Evolutionary conservation across 2,113 vertebrate genomes (phyloP), one percentile per base, ranked within the genome.

Genomic region (Gadus chalcogrammus): DNA sequence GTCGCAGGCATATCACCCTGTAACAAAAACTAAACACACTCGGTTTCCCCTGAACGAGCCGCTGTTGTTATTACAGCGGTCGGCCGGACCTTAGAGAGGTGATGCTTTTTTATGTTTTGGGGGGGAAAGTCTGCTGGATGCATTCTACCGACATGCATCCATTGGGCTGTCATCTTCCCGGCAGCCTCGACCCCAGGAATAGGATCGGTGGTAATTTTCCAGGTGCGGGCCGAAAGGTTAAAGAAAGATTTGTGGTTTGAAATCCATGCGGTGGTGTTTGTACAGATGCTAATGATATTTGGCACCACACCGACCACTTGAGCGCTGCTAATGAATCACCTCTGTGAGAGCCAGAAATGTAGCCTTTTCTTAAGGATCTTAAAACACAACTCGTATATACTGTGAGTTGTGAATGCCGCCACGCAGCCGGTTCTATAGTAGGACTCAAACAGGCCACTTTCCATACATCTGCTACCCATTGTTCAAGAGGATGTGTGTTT

Each of bases 391-490:
- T 84, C 78, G 73, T 84, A 87, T 88, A 88, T 84, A 87, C 42
- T 81, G 83, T 80, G 79, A 81, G 83, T 58, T 48, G 42, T 9
- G 42, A 48, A 48, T 13, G 42, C 42, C 42, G 42, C 42, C 2
- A 48, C 9, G 83, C 86, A 66, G 73, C 70, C 70, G 73, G 84
- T 79, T 83, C 82, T 82, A 78, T 79, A 78, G 83, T 70, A n/a
- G 82, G 83, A 42, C 42, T 48, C 9, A 81, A 88, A 85, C 82
- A 81, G 88, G 89, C 82, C 79, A 84, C 71, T 74, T 78, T 76
- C 11, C 73, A 80, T 79, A 76, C 87, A 90, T 89, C 86, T 90
- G 90, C 84, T 87, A 88, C 87, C 85, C 83, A 90, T 89, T 89
- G 74, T 78, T 79, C 13, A 79, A 84, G 84, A 87, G 86, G 83